Conservation (phyloP, 1,140 invertebrate species). For the Wasmannia auropunctata region DNA sequence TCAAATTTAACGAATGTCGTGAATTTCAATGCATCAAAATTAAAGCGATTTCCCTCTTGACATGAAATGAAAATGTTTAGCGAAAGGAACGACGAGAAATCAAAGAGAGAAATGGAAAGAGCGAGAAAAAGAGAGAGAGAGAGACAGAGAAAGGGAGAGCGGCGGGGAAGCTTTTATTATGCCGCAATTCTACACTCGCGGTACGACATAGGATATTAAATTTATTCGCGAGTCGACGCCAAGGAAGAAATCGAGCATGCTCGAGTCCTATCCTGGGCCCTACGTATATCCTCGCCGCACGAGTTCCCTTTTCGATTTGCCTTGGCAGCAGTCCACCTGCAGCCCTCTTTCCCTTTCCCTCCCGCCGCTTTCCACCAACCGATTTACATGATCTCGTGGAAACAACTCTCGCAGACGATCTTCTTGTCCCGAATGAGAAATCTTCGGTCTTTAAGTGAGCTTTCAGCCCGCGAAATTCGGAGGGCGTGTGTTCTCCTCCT, state of each 20-base stretch:
- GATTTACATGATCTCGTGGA: slow-evolving; percentile 69
- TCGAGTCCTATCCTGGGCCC: neutral
- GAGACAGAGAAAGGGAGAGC: neutral
- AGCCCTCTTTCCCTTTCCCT: neutral
- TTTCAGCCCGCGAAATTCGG: slow-evolving; percentile 39
- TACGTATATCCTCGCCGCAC: slow-evolving; percentile 45
- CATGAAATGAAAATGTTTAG: neutral
- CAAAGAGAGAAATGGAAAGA: neutral
- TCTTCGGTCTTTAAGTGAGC: slow-evolving; percentile 45
- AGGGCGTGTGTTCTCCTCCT: too few species aligned
- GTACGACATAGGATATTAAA: slow-evolving; percentile 35
- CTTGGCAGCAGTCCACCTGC: slow-evolving; percentile 63
- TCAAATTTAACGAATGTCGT: too few species aligned
- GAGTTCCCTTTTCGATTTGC: slow-evolving; percentile 66
- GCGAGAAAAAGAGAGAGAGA: neutral
- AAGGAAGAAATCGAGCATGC: slow-evolving; percentile 45
- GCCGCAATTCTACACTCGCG: slow-evolving; percentile 39
- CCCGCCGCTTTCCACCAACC: neutral
- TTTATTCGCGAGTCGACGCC: slow-evolving; percentile 50
- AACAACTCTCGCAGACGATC: slow-evolving; percentile 64
- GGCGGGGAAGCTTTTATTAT: slow-evolving; percentile 30
- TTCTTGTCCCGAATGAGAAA: slow-evolving; percentile 48
- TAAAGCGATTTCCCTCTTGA: neutral
- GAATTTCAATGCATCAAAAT: neutral
- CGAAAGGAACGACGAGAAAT: neutral